Conservation (phyloP, 2,888 invertebrate species). For the Euclidia mi region DNA sequence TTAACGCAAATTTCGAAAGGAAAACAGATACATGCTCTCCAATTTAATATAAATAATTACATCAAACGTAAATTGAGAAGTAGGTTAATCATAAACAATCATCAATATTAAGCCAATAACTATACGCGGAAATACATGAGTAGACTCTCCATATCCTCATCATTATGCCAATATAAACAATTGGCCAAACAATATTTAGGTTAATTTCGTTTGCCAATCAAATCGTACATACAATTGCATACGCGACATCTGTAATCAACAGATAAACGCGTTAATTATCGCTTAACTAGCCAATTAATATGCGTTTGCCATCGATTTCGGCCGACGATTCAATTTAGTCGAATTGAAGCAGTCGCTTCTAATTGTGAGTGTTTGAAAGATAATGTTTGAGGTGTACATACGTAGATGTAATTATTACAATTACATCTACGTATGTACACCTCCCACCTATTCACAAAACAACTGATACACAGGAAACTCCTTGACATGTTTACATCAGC, state of each 20-base stretch:
- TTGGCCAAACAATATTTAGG: slow-evolving; percentile 24
- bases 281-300: slow-evolving; percentile 48
- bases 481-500: too few species aligned
- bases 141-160: background rate
- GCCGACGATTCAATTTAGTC: slow-evolving; percentile 19
- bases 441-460: too few species aligned
- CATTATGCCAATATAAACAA: background rate
- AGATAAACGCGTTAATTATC: slow-evolving; percentile 60
- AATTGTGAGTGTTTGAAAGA: slow-evolving; percentile 6
- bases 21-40: too few species aligned
- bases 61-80: too few species aligned
- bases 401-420: too few species aligned
- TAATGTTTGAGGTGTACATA: too few species aligned
- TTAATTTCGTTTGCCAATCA: slow-evolving; percentile 33
- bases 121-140: background rate
- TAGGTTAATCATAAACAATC: too few species aligned
- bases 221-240: slow-evolving; percentile 49
- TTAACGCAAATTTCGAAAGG: too few species aligned
- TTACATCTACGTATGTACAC: too few species aligned
- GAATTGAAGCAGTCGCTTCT: too few species aligned
- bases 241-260: slow-evolving; percentile 54
- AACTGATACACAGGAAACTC: too few species aligned
- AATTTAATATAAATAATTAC: too few species aligned
- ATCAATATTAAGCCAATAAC: background rate
- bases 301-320: slow-evolving; percentile 37